Percentiles rank a stretch among this genome's conserved stretches.
Evolutionary conservation across 2,888 invertebrate species (phyloP).

Genomic region (Cantharis rustica): DNA sequence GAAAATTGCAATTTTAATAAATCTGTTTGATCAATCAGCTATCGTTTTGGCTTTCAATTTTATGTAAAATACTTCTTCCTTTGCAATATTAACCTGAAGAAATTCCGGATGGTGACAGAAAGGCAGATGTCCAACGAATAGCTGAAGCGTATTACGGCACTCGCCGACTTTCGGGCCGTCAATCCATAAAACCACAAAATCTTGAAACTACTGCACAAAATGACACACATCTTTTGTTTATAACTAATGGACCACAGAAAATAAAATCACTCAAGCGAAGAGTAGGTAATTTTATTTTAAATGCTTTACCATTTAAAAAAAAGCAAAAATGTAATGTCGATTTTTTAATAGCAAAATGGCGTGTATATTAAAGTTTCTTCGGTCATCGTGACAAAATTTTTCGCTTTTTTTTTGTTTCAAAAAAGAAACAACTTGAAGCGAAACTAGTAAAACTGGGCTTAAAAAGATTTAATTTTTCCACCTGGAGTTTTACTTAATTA

Average conservation of each 20-base stretch:
- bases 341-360: neutral
- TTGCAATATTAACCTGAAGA: neutral
- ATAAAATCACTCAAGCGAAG: constrained; percentile 30
- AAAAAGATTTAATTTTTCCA: too few species aligned
- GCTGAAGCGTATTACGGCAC: constrained; percentile 33
- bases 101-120: neutral
- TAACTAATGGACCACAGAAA: constrained; percentile 43
- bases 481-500: too few species aligned
- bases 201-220: constrained; percentile 30
- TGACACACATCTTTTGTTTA: constrained; percentile 39
- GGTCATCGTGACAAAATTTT: neutral
- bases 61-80: neutral
- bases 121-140: constrained; percentile 15
- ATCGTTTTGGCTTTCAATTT: neutral
- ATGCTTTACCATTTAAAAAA: constrained; percentile 12
- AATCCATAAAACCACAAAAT: constrained; percentile 41
- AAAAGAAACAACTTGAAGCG: too few species aligned
- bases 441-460: too few species aligned
- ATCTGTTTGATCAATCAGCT: neutral
- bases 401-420: neutral
- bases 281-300: constrained; percentile 12
- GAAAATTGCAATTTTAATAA: neutral
- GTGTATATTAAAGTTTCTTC: neutral
- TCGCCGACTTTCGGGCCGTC: constrained; percentile 35
- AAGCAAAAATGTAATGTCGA: neutral